Evolutionary conservation across 2,888 invertebrate species (phyloP), one percentile per base, ranked within the genome.

Genomic region (Melinaea menophilus): DNA sequence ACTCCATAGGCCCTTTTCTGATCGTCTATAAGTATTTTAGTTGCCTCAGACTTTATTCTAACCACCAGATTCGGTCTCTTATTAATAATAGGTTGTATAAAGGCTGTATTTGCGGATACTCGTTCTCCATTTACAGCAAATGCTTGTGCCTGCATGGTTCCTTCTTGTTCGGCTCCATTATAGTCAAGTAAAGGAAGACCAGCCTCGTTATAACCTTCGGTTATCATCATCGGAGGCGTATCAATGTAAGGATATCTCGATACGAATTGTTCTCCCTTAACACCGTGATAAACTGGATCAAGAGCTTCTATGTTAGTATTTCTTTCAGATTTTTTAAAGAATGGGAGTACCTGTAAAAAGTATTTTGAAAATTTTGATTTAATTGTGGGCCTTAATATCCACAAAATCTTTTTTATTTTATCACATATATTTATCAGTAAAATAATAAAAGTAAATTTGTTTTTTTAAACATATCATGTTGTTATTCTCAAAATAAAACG

Each of bases 271-370:
- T 92, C 92, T 0, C 94, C 94, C 0, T 90, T 84, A 7, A 84
- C 85, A 0, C 92, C 92, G 72, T 95, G 94, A 72, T 92, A 93
- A 61, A 86, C 76, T 0, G 85, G 82, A 70, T 93, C 84, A 2
- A 91, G 73, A 2, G 80, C 80, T 65, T 90, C 89, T 1, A 82
- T 71, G 72, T 93, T 90, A 55, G 91, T 75, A 72, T 93, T 94
- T 63, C 91, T 87, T 78, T 94, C 94, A 0, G 93, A 92, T 79
- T 93, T 93, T 64, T 88, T 92, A 77, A 94, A 95, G 77, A 94
- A 95, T 0, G 94, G 94, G 35, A 95, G 83, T 2, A 93, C 86
- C 89, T 90, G 76, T 4, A 55, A 13, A 35, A 54, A 55, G 5
- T 45, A 45, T 11, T 54, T 5, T n/a, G 22, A 31, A 55, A 56